These are phyloP conservation scores for Theristicus caerulescens DNA, from an alignment of 2,113 vertebrate species.

Conservation along the genomic window DNA sequence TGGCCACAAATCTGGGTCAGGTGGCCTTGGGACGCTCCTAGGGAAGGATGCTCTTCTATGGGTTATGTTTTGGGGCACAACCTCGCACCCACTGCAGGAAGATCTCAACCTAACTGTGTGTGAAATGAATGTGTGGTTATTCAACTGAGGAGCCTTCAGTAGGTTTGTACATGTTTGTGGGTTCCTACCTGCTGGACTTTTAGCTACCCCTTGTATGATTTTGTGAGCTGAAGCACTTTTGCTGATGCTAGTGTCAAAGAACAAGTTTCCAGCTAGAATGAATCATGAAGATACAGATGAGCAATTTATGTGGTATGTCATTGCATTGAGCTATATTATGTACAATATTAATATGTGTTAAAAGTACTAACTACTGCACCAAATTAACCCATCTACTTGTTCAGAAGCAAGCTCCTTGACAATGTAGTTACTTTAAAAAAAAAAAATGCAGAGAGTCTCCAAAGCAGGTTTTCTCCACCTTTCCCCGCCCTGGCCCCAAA, in stretches of 20 bases:
- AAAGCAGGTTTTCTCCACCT: rapidly evolving
- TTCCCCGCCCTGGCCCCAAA: neutral
- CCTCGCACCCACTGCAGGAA: neutral
- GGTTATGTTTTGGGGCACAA: rapidly evolving
- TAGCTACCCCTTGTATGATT: rapidly evolving
- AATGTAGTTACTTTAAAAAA: neutral
- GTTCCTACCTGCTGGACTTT: neutral
- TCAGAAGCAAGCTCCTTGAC: neutral
- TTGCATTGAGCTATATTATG: neutral
- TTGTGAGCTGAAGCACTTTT: neutral
- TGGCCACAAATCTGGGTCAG: neutral
- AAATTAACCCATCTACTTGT: neutral
- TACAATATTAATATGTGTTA: neutral
- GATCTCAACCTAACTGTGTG: neutral
- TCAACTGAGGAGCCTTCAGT: neutral
- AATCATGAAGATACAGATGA: neutral
- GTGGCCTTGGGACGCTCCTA: neutral
- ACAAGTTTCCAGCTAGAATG: neutral
- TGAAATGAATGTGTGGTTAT: neutral
- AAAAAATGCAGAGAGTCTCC: neutral
- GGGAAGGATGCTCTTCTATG: neutral
- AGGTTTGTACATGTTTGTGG: neutral
- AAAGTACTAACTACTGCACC: neutral
- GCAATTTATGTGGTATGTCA: rapidly evolving
- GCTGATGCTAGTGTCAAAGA: neutral